Percentiles rank a stretch among this genome's conserved stretches.
Evolutionary conservation across 2,113 vertebrate genomes (phyloP).

Genomic region (Antigone vipio): DNA sequence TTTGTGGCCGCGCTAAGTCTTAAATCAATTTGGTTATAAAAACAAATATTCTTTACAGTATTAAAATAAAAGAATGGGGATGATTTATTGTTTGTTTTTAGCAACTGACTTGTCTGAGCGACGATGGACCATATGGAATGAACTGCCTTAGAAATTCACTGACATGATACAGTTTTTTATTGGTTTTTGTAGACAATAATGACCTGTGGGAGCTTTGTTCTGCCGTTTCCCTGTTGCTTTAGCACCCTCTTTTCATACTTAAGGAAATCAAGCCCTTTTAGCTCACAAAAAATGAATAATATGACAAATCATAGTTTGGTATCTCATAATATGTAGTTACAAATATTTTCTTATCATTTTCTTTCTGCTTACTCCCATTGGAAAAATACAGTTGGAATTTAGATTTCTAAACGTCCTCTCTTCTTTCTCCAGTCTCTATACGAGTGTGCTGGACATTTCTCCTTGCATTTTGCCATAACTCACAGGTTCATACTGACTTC

Average conservation of each 20-base stretch:
- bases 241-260: background rate
- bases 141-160: slow-evolving; percentile 12
- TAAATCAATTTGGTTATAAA: slow-evolving; percentile 65
- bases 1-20: slow-evolving; percentile 5
- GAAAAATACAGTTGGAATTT: background rate
- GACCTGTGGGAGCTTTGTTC: background rate
- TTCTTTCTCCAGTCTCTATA: background rate
- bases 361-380: background rate
- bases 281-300: background rate
- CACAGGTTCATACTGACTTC: background rate
- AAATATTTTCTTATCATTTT: background rate
- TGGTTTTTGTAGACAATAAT: background rate
- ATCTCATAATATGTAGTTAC: background rate
- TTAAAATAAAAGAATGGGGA: slow-evolving; percentile 39
- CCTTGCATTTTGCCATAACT: background rate
- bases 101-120: slow-evolving; percentile 19
- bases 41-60: slow-evolving; percentile 57
- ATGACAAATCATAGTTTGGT: background rate
- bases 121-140: slow-evolving; percentile 14
- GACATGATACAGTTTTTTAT: background rate
- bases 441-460: background rate
- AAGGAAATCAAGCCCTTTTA: background rate
- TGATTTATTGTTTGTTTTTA: slow-evolving; percentile 51
- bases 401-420: background rate
- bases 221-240: background rate